Conservation (phyloP, 2,113 vertebrate species). For the Aix galericulata region DNA sequence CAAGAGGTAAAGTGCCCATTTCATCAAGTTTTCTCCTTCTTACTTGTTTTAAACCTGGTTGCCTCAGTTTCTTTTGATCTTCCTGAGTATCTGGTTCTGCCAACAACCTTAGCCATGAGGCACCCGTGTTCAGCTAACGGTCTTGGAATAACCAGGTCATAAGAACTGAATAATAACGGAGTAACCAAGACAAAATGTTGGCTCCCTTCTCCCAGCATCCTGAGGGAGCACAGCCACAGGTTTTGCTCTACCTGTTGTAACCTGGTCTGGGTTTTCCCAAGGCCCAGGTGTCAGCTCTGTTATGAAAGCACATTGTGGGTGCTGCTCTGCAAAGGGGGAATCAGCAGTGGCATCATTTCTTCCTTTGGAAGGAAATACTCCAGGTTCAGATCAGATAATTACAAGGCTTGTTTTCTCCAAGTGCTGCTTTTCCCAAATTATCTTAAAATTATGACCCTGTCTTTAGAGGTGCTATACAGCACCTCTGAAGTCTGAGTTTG, state of each 20-base stretch:
- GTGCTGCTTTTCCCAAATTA: neutral
- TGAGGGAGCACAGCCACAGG: neutral
- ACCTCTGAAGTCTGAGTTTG: neutral
- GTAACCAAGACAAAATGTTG: neutral
- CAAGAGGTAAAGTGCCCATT: neutral
- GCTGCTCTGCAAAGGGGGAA: neutral
- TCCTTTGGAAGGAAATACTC: neutral
- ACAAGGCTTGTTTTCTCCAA: rapidly evolving
- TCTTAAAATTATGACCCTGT: neutral
- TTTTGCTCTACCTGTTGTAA: neutral
- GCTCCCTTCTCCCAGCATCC: neutral
- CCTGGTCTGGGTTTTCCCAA: neutral
- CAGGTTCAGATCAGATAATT: neutral
- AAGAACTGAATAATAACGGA: neutral
- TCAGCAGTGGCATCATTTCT: neutral
- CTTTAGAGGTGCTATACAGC: neutral
- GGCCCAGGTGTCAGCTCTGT: neutral
- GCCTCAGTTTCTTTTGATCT: neutral
- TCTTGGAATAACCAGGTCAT: neutral
- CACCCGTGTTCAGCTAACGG: neutral
- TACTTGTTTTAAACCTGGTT: neutral
- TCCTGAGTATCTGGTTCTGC: neutral
- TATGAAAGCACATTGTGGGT: neutral
- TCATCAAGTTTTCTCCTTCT: neutral
- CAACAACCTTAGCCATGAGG: neutral